phyloP scores from a whole-genome alignment of 1,140 invertebrate species.

The Ostrea denselamellosa region DNA sequence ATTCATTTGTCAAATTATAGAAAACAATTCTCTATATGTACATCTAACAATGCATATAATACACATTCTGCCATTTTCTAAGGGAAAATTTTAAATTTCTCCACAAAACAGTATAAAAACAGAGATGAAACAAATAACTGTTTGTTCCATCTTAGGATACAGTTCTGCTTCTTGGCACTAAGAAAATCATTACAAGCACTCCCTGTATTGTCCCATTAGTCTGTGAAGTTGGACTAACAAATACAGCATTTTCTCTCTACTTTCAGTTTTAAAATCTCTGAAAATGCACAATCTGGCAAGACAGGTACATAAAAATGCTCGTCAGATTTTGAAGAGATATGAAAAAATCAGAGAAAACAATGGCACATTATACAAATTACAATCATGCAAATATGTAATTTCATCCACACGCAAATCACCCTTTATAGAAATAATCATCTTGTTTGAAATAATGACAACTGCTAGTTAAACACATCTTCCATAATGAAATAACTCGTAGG shows the following conservation, averaged over 20 bases:
- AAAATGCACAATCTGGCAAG: neutral
- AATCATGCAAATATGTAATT: neutral
- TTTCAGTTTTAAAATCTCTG: neutral
- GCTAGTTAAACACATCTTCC: neutral
- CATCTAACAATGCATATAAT: conserved; percentile 25
- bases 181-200: conserved; percentile 2
- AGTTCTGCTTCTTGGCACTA: conserved; percentile 18
- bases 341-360: conserved; percentile 20
- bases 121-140: neutral
- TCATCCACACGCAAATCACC: neutral
- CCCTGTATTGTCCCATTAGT: neutral
- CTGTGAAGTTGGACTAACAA: neutral
- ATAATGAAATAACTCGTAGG: neutral
- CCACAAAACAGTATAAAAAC: neutral
- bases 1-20: neutral
- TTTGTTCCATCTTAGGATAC: neutral
- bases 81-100: neutral
- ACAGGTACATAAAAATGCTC: neutral
- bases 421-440: neutral
- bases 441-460: neutral
- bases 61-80: conserved; percentile 4
- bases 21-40: conserved; percentile 9
- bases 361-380: neutral
- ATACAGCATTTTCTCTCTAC: neutral
- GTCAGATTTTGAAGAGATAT: conserved; percentile 11